These are phyloP conservation scores for Peromyscus nudipes DNA, from an alignment of 2,797 vertebrate species.

Conservation along the genomic window DNA sequence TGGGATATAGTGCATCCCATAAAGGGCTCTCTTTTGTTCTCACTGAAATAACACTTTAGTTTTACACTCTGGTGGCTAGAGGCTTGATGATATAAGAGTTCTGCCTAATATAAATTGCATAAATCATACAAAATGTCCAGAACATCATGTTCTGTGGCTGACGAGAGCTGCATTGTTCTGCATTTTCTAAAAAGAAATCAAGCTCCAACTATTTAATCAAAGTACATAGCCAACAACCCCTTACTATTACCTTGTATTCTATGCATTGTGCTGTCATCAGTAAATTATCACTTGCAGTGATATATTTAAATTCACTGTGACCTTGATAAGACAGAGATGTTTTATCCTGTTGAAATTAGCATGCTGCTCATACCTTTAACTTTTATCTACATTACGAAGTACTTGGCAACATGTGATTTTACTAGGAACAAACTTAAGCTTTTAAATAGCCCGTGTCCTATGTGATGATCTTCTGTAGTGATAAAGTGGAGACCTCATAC, in stretches of 20 bases:
- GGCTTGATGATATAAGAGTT: conserved; percentile 51
- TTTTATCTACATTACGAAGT: conserved; percentile 68
- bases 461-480: conserved; percentile 52
- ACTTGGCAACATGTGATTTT: conserved; percentile 59
- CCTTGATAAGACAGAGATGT: conserved; percentile 18
- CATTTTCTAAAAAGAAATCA: conserved; percentile 70
- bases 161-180: conserved; percentile 8
- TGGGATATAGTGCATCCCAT: conserved; percentile 33
- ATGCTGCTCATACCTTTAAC: neutral
- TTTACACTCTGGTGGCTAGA: conserved; percentile 52
- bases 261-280: conserved; percentile 14
- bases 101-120: conserved; percentile 55
- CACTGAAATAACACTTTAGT: conserved; percentile 53
- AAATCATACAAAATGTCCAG: conserved; percentile 65
- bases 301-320: conserved; percentile 25
- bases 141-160: conserved; percentile 48
- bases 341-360: conserved; percentile 57
- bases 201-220: conserved; percentile 27
- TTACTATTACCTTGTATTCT: conserved; percentile 45
- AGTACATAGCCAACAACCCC: neutral
- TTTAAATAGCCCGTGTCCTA: conserved; percentile 67
- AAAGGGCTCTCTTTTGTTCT: conserved; percentile 14
- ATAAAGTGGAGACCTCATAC: conserved; percentile 63
- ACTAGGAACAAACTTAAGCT: conserved; percentile 58
- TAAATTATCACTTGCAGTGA: conserved; percentile 40